Percentiles rank a stretch among this genome's conserved stretches.
phyloP scores from a whole-genome alignment of 2,113 vertebrate species.

The Rallus limicola region DNA sequence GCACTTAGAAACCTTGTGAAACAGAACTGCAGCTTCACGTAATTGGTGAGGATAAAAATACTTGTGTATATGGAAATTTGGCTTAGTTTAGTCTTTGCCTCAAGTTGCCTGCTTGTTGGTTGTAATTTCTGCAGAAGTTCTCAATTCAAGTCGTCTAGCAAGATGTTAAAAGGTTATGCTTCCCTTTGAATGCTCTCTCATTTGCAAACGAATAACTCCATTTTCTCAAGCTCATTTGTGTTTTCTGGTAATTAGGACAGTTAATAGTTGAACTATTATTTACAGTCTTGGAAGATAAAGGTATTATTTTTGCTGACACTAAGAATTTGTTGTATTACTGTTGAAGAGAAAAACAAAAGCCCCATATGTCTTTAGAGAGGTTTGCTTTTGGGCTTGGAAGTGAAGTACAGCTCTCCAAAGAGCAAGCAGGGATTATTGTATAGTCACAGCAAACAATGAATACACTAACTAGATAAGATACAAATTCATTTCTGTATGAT shows the following conservation, averaged over 20 bases:
- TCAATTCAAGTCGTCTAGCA: background rate
- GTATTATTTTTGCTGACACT: background rate
- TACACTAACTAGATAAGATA: background rate
- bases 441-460: background rate
- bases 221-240: conserved; percentile 27
- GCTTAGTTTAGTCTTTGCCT: background rate
- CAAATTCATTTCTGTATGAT: background rate
- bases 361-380: background rate
- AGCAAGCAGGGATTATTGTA: background rate
- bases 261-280: conserved; percentile 23
- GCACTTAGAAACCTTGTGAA: background rate
- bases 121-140: background rate
- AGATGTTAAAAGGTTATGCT: conserved; percentile 2
- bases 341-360: background rate
- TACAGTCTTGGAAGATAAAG: background rate
- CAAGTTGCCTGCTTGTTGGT: background rate
- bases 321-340: background rate
- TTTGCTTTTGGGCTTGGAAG: background rate
- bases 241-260: conserved; percentile 47
- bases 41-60: background rate
- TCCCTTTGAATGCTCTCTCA: background rate
- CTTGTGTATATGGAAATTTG: background rate
- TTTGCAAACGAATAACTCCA: conserved; percentile 39
- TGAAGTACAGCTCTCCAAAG: background rate
- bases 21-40: background rate